Percentiles rank a stretch among this genome's conserved stretches.
Conservation (phyloP, 2,797 vertebrate species). For the Ctenosaura bakeri region DNA sequence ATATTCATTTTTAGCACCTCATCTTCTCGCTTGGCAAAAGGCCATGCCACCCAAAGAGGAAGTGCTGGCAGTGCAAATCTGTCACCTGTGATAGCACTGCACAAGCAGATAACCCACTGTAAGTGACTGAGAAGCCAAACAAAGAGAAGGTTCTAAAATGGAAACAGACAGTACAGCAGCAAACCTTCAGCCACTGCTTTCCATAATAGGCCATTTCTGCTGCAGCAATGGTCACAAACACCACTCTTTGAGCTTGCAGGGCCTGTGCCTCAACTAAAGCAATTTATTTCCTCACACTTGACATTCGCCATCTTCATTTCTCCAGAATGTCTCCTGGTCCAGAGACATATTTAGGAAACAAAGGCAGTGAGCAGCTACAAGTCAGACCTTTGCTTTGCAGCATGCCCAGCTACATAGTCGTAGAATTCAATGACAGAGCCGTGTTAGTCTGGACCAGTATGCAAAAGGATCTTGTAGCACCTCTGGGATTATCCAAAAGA, state of each 20-base stretch:
- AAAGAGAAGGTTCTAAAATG: neutral
- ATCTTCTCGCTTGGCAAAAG: neutral
- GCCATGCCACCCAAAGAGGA: neutral
- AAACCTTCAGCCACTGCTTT: neutral
- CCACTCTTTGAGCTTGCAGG: neutral
- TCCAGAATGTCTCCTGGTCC: neutral
- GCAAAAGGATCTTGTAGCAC: no score
- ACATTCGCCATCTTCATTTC: neutral
- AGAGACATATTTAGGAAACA: neutral
- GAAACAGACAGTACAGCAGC: neutral
- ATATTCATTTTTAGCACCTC: neutral
- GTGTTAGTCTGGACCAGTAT: no score
- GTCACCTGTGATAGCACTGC: neutral
- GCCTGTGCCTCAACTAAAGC: neutral
- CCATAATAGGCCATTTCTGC: neutral
- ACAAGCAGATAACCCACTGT: neutral
- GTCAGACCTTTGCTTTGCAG: neutral
- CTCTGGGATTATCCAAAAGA: no score
- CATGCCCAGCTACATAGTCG: neutral
- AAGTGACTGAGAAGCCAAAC: neutral
- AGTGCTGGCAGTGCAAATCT: neutral
- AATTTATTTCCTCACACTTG: neutral
- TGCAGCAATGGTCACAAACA: neutral
- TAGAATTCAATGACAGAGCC: no score
- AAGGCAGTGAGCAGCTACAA: neutral